A percentile compares a stretch with the other conserved stretches of the same genome.
Evolutionary conservation across 2,113 vertebrate genomes (phyloP).

Genomic region (Cinclus mexicanus): DNA sequence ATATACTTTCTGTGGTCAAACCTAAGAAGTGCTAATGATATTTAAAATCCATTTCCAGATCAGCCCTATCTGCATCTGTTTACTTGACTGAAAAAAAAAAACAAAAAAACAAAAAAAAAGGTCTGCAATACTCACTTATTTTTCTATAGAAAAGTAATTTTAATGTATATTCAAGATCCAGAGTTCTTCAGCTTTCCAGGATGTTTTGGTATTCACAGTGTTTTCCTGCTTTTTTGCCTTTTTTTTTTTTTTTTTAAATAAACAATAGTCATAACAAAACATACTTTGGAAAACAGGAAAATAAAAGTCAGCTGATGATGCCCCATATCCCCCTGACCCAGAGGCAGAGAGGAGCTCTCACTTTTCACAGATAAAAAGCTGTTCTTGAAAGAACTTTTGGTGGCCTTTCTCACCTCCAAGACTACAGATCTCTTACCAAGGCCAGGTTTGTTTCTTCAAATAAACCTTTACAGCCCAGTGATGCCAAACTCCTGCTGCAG

Average conservation of each 20-base stretch:
- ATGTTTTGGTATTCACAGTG: slow-evolving; percentile 4
- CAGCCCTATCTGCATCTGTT: neutral
- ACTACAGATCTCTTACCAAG: neutral
- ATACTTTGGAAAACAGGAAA: neutral
- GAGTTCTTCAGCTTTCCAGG: slow-evolving; percentile 25
- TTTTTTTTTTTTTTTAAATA: neutral
- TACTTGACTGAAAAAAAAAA: neutral
- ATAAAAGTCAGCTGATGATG: slow-evolving; percentile 8
- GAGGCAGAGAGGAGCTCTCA: neutral
- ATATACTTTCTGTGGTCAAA: neutral
- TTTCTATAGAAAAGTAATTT: neutral
- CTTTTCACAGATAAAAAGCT: neutral
- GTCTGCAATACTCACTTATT: neutral
- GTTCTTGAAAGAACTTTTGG: neutral
- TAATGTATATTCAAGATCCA: neutral
- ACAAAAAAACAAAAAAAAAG: neutral
- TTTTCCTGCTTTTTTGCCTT: slow-evolving; percentile 17
- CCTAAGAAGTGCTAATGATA: neutral
- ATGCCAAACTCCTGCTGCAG: neutral
- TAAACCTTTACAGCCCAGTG: neutral
- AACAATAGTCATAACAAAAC: slow-evolving; percentile 20
- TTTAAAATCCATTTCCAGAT: slow-evolving; percentile 20
- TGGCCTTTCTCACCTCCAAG: neutral
- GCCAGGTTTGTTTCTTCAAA: neutral
- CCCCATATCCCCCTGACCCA: neutral